Conservation (phyloP, 1,140 invertebrate genomes). For the Trachymyrmex septentrionalis region DNA sequence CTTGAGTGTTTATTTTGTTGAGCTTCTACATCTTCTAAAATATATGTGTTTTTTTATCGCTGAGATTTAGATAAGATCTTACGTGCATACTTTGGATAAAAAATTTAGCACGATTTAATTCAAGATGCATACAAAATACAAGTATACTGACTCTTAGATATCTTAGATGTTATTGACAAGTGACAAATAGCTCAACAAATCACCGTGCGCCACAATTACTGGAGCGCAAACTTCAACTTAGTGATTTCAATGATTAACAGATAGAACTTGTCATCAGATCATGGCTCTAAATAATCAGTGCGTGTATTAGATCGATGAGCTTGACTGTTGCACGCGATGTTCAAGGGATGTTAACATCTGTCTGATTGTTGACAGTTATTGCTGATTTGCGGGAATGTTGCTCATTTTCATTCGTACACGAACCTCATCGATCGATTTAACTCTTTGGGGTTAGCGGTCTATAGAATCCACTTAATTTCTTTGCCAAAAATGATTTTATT, state of each 20-base stretch:
- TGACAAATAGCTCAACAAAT: background rate
- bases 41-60: background rate
- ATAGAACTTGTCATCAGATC: constrained; percentile 17
- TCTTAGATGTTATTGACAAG: background rate
- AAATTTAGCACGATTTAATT: background rate
- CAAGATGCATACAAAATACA: background rate
- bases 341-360: constrained; percentile 34
- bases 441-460: too few species aligned
- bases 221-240: background rate
- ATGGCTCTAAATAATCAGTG: constrained; percentile 23
- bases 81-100: constrained; percentile 8
- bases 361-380: background rate
- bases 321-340: constrained; percentile 35
- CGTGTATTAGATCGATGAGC: constrained; percentile 24
- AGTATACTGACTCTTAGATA: background rate
- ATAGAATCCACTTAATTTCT: too few species aligned
- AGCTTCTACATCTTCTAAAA: constrained; percentile 5
- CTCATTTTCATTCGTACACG: constrained; percentile 2
- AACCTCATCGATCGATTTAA: background rate
- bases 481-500: too few species aligned
- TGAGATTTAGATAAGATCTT: background rate
- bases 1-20: background rate
- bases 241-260: background rate
- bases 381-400: background rate
- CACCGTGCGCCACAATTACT: background rate